Base-by-base conservation (phyloP, 2,888 invertebrate genomes). In the Griposia aprilina region DNA sequence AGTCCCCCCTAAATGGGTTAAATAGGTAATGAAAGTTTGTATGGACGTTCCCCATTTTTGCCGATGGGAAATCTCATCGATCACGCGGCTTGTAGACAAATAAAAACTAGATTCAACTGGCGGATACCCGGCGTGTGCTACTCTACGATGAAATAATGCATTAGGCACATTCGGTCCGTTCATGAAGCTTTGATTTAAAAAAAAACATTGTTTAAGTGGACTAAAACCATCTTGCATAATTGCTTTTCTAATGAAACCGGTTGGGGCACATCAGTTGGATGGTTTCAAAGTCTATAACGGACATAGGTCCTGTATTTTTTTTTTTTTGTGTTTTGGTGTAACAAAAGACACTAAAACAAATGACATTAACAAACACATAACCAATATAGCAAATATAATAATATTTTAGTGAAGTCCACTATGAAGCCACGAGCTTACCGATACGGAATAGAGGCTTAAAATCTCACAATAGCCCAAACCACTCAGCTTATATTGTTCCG, bases 401-500 rank as follows among this genome's bases (percentile, higher is more conserved):
- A n/a, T 48, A 77, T 55, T 57, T 63, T 57, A 76, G 45, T 59
- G 20, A 71, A 79, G 52, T 41, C 65, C 36, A 81, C 66, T 83
- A 79, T 45, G 70, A 63, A 63, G 62, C 74, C 23, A 68, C 26
- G 26, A 63, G n/a, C n/a, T 36, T 45, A 69, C 36, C 65, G 59
- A 91, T 88, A 94, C 88, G 89, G 88, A 94, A 94, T 94, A 90
- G 71, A 84, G 77, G 81, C 91, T 88, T 80, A 90, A 91, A 88
- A 92, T 93, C 85, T 62, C 26, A 72, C 94, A 94, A 93, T 94
- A 93, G 95, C 93, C 85, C 93, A 91, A 90, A 90, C 93, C 95
- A 95, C 96, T 96, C 92, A 92, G 93, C 89, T 90, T 91, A 93
- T 94, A 95, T 95, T 93, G 93, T 93, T 91, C 92, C 90, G 89